A percentile compares a stretch with the other conserved stretches of the same genome.
Conservation (phyloP, 2,888 invertebrate genomes). For the Cantharis nigra region DNA sequence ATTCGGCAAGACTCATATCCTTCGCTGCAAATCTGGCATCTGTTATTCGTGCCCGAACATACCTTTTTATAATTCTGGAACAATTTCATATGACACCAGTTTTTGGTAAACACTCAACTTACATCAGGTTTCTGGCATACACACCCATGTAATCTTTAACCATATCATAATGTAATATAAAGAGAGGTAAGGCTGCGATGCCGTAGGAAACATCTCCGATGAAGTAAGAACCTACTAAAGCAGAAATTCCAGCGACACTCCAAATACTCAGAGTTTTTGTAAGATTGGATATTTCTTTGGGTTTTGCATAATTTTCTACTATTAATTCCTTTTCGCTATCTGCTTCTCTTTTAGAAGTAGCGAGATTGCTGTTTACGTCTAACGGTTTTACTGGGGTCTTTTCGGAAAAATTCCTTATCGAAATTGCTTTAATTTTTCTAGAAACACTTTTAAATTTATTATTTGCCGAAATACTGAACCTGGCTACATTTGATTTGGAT, state of each 20-base stretch:
- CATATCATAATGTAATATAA: background rate
- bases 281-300: background rate
- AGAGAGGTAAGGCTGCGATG: slow-evolving; percentile 4
- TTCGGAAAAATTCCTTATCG: background rate
- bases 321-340: background rate
- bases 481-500: background rate
- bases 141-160: background rate
- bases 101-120: background rate
- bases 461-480: background rate
- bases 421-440: background rate
- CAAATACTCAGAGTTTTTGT: background rate
- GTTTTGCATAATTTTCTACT: background rate
- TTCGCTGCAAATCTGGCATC: background rate
- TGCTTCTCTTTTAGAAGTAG: background rate
- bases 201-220: background rate
- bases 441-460: background rate
- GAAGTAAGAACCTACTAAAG: background rate
- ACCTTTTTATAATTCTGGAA: slow-evolving; percentile 7
- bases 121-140: slow-evolving; percentile 4
- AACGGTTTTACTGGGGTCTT: background rate
- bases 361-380: background rate
- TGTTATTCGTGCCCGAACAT: background rate
- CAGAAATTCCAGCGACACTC: background rate
- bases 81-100: background rate
- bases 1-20: background rate